phyloP scores from a whole-genome alignment of 2,888 invertebrate species.

The Sclerodermus sp. region DNA sequence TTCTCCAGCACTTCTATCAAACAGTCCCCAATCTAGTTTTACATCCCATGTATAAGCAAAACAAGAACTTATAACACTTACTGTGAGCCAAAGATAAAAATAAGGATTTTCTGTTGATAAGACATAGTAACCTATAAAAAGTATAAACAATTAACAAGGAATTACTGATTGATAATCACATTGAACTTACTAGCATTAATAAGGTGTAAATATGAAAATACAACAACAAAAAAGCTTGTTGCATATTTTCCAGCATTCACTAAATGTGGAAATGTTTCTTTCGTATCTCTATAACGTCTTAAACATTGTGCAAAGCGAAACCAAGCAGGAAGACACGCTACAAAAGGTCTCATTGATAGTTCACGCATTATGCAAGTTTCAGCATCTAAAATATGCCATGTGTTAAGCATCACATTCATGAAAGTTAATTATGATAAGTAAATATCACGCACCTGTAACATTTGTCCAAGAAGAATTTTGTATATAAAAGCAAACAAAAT shows the following conservation, averaged over 20 bases:
- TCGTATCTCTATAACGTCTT: conserved; percentile 90
- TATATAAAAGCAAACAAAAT: conserved; percentile 88
- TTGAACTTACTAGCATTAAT: conserved; percentile 64
- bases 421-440: neutral
- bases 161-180: neutral
- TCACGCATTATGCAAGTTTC: conserved; percentile 57
- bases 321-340: conserved; percentile 95
- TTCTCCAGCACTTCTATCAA: conserved; percentile 88
- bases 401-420: neutral
- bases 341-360: conserved; percentile 68
- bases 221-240: conserved; percentile 94
- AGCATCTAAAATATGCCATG: conserved; percentile 51
- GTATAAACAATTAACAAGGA: conserved; percentile 39
- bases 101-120: conserved; percentile 72
- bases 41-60: conserved; percentile 99
- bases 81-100: conserved; percentile 86
- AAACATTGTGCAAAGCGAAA: conserved; percentile 97
- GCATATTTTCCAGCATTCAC: conserved; percentile 98
- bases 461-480: conserved; percentile 64
- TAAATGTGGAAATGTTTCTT: conserved; percentile 91
- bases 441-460: conserved; percentile 52
- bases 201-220: conserved; percentile 76
- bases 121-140: conserved; percentile 56
- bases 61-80: conserved; percentile 83
- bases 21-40: conserved; percentile 98